phyloP scores from a whole-genome alignment of 2,888 invertebrate species.

The Euproctis similis region DNA sequence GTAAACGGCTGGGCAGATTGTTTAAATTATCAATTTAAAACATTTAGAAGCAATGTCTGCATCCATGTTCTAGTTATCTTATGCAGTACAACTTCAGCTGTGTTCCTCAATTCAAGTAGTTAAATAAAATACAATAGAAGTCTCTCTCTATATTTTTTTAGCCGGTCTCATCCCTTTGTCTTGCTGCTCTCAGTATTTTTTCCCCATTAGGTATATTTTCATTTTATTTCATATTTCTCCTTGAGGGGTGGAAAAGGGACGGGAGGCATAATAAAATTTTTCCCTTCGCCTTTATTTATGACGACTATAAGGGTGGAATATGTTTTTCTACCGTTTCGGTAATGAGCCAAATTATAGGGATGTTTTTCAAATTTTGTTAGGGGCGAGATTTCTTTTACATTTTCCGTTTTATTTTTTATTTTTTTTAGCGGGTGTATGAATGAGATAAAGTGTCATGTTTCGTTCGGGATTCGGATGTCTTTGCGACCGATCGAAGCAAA shows the following conservation, averaged over 20 bases:
- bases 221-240: constrained; percentile 76
- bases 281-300: constrained; percentile 73
- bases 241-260: constrained; percentile 38
- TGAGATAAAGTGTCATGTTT: constrained; percentile 49
- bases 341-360: constrained; percentile 73
- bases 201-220: constrained; percentile 71
- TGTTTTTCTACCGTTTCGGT: constrained; percentile 68
- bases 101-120: too few relatives aligned
- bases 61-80: too few relatives aligned
- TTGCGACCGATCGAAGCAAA: too few relatives aligned
- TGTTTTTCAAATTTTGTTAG: constrained; percentile 52
- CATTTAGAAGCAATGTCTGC: too few relatives aligned
- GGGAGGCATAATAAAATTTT: constrained; percentile 67
- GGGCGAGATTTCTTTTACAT: constrained; percentile 37
- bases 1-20: too few relatives aligned
- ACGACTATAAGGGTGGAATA: constrained; percentile 64
- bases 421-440: constrained; percentile 33
- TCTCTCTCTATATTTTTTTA: constrained; percentile 31
- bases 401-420: constrained; percentile 21
- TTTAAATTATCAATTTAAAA: too few relatives aligned
- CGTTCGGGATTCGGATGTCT: constrained; percentile 17
- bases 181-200: constrained; percentile 70
- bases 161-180: constrained; percentile 62
- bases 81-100: too few relatives aligned
- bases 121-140: not conserved